Evolutionary conservation across 2,888 invertebrate species (phyloP).

Genomic region (Neocrepidodera transversa): DNA sequence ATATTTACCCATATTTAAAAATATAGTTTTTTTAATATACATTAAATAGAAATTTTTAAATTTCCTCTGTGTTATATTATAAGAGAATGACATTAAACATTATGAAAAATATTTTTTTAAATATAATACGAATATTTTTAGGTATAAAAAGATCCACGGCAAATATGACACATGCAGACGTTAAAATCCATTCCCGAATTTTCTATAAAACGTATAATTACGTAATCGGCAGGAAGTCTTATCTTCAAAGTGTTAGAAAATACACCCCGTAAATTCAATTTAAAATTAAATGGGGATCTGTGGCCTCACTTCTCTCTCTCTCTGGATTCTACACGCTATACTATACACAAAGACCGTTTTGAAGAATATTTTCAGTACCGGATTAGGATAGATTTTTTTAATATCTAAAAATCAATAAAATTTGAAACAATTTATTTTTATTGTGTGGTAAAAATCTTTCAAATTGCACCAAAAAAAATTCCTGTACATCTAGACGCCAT

Average conservation of each 20-base stretch:
- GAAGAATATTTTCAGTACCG: slow-evolving; percentile 8
- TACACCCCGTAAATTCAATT: slow-evolving; percentile 58
- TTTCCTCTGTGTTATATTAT: too few relatives aligned
- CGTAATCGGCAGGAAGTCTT: slow-evolving; percentile 56
- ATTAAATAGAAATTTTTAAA: too few relatives aligned
- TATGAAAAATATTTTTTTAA: neutral
- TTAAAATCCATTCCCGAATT: slow-evolving; percentile 46
- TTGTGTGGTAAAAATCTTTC: too few relatives aligned
- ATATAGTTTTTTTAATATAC: too few relatives aligned
- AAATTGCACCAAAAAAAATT: too few relatives aligned
- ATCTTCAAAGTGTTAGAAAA: slow-evolving; percentile 57
- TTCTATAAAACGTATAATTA: slow-evolving; percentile 54
- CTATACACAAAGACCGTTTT: neutral
- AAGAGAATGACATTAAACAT: neutral
- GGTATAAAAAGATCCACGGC: neutral
- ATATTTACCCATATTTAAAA: too few relatives aligned
- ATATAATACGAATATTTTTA: neutral
- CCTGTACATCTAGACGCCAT: too few relatives aligned
- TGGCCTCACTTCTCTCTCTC: slow-evolving; percentile 1
- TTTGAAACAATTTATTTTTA: too few relatives aligned
- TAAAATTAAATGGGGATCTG: slow-evolving; percentile 54
- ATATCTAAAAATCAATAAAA: too few relatives aligned
- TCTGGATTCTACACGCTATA: neutral
- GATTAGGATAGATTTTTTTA: too few relatives aligned
- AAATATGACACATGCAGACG: slow-evolving; percentile 37